phyloP scores from a whole-genome alignment of 1,140 invertebrate genomes.

The Scaptomyza hsui region DNA sequence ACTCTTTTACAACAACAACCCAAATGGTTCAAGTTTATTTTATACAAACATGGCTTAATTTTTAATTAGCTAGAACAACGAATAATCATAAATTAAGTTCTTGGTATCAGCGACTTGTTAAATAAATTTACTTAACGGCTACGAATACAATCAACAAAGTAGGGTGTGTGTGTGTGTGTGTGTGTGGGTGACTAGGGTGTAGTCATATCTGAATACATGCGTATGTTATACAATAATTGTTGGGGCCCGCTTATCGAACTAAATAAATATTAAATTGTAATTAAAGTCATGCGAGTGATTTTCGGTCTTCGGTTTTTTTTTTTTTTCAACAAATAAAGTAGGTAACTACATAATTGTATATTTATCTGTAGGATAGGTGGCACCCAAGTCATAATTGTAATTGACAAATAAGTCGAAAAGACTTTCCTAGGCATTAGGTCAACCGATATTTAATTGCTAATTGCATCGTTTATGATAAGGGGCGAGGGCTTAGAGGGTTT shows the following conservation, averaged over 20 bases:
- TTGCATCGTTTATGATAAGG: constrained; percentile 68
- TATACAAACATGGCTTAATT: constrained; percentile 42
- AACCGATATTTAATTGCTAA: constrained; percentile 81
- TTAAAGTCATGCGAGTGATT: constrained; percentile 82
- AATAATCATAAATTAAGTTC: constrained; percentile 24
- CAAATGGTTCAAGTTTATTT: no score
- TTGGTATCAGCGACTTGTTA: constrained; percentile 58
- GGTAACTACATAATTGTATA: constrained; percentile 59
- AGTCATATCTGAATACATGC: constrained; percentile 62
- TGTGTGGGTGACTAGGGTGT: constrained; percentile 54
- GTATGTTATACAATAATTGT: constrained; percentile 67
- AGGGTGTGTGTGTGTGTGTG: constrained; percentile 9
- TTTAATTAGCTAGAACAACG: constrained; percentile 58
- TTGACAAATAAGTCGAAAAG: constrained; percentile 77
- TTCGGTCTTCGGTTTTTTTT: constrained; percentile 23
- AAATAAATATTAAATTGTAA: constrained; percentile 83
- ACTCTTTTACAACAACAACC: no score
- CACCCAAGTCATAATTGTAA: constrained; percentile 52
- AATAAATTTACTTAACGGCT: constrained; percentile 71
- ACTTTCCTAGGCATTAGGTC: constrained; percentile 67
- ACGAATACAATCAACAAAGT: constrained; percentile 16
- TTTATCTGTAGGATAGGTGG: constrained; percentile 54
- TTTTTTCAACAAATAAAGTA: constrained; percentile 53
- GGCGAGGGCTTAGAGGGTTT: constrained; percentile 1
- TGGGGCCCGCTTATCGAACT: constrained; percentile 65